Percentiles rank a stretch among this genome's conserved stretches.
Evolutionary conservation across 2,888 invertebrate species (phyloP).

Genomic region (Morpho achilles): DNA sequence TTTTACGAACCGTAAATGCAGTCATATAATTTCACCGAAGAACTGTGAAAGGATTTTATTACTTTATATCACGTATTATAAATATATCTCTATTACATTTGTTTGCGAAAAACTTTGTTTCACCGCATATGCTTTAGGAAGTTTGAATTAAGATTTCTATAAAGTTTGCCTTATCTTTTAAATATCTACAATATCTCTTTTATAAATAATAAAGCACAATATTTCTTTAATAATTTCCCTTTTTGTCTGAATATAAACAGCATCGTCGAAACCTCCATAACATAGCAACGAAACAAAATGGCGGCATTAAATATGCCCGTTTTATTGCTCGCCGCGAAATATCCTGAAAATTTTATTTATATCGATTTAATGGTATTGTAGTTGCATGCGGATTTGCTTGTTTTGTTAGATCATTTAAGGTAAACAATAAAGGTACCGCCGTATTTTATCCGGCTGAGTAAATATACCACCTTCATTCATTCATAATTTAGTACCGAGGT

Average conservation of each 20-base stretch:
- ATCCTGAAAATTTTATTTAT: constrained; percentile 28
- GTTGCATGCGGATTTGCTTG: constrained; percentile 10
- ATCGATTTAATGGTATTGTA: constrained; percentile 25
- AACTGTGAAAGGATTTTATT: no score
- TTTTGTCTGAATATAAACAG: constrained; percentile 18
- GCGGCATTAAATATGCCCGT: constrained; percentile 29
- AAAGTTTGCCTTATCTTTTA: background rate
- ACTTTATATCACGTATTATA: no score
- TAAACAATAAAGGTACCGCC: no score
- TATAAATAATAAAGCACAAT: constrained; percentile 14
- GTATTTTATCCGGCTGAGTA: no score
- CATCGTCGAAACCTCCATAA: constrained; percentile 20
- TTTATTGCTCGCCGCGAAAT: constrained; percentile 26
- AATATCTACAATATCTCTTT: background rate
- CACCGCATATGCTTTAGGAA: no score
- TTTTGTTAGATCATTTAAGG: background rate
- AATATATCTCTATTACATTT: no score
- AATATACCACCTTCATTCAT: no score
- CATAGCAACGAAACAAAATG: constrained; percentile 21
- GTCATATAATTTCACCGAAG: no score
- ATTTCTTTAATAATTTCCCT: constrained; percentile 10
- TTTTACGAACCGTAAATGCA: no score
- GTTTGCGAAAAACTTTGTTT: no score
- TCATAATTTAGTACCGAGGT: no score
- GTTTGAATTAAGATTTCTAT: no score